A percentile compares a stretch with the other conserved stretches of the same genome.
Evolutionary conservation across 2,888 invertebrate genomes (phyloP).

Genomic region (Tipula confusa): DNA sequence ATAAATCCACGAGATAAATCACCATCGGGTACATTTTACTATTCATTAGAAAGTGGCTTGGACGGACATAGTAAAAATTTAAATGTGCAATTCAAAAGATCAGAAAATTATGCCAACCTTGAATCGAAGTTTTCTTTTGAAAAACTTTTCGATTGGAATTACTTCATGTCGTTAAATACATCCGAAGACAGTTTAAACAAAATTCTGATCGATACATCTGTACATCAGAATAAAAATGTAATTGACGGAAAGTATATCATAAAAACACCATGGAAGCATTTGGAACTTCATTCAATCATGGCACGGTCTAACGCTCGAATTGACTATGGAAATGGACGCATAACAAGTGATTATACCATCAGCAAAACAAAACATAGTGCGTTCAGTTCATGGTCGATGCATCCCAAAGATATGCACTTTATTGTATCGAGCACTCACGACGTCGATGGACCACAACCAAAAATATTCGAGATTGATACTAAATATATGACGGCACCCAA

Average conservation of each 20-base stretch:
- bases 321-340: conserved; percentile 39
- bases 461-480: conserved; percentile 50
- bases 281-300: conserved; percentile 43
- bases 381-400: conserved; percentile 53
- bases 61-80: conserved; percentile 42
- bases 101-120: conserved; percentile 50
- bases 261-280: conserved; percentile 46
- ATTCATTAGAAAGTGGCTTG: conserved; percentile 42
- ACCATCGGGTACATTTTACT: conserved; percentile 45
- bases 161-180: conserved; percentile 45
- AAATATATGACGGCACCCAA: conserved; percentile 56
- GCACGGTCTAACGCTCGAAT: neutral
- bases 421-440: conserved; percentile 50
- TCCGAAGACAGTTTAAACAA: conserved; percentile 44
- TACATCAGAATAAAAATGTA: conserved; percentile 33
- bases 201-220: conserved; percentile 44
- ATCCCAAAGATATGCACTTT: conserved; percentile 53
- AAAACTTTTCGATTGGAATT: conserved; percentile 49
- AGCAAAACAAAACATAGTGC: conserved; percentile 50
- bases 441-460: conserved; percentile 44
- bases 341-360: conserved; percentile 48
- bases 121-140: conserved; percentile 47
- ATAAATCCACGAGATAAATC: conserved; percentile 50
- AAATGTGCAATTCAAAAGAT: conserved; percentile 46
- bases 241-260: conserved; percentile 42